Conservation (phyloP, 1,140 invertebrate species). For the Nylanderia fulva region DNA sequence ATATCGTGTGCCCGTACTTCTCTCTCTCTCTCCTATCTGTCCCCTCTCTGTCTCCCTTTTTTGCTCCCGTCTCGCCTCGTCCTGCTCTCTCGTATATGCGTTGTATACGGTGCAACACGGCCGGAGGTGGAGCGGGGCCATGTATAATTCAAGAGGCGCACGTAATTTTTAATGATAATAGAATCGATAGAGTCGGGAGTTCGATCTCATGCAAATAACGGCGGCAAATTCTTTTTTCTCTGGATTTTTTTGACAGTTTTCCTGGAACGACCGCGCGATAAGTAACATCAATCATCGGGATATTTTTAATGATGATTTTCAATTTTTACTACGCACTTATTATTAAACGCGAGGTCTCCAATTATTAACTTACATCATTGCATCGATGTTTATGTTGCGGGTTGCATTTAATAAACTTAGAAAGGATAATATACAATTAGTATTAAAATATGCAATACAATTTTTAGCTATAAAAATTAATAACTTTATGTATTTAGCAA, state of each 20-base stretch:
- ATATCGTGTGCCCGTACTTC: constrained; percentile 71
- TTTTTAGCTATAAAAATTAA: background rate
- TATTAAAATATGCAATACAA: background rate
- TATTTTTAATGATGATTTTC: background rate
- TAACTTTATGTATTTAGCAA: background rate
- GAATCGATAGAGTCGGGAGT: constrained; percentile 58
- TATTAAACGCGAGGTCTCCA: background rate
- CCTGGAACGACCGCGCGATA: background rate
- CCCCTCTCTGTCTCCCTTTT: constrained; percentile 18
- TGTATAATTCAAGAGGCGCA: constrained; percentile 56
- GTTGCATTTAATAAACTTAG: constrained; percentile 24
- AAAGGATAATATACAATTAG: background rate
- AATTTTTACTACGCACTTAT: background rate
- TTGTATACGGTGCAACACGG: background rate
- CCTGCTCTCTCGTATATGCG: constrained; percentile 22
- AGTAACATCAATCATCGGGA: background rate
- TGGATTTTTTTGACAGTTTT: background rate
- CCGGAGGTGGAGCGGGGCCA: constrained; percentile 43
- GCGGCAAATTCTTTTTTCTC: background rate
- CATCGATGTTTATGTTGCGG: background rate
- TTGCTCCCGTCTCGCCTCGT: constrained; percentile 23
- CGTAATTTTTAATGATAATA: constrained; percentile 60
- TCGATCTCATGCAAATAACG: constrained; percentile 52
- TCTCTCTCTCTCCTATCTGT: constrained; percentile 59
- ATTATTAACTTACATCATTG: background rate